These are phyloP conservation scores for Masticophis lateralis DNA, from an alignment of 2,797 vertebrate genomes.

Conservation along the genomic window DNA sequence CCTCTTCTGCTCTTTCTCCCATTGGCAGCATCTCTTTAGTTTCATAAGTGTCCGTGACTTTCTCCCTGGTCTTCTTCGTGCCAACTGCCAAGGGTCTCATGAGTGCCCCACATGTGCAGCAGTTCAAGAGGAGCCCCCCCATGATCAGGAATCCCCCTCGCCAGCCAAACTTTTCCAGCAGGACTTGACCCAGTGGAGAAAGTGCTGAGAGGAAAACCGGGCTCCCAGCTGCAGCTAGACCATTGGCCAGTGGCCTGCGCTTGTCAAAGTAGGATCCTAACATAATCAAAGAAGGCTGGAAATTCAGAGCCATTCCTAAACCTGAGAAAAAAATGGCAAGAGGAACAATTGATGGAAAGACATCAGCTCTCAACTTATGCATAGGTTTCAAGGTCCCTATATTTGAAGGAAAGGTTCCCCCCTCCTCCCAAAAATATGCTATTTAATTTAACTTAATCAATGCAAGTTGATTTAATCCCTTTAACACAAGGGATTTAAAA, in stretches of 20 bases:
- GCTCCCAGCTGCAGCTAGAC: constrained; percentile 80
- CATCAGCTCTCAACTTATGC: neutral
- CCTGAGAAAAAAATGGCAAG: constrained; percentile 56
- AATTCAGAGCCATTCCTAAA: constrained; percentile 79
- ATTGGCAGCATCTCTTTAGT: constrained; percentile 74
- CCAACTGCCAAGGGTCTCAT: constrained; percentile 75
- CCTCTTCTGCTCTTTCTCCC: constrained; percentile 42
- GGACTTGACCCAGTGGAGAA: constrained; percentile 77
- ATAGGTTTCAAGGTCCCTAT: constrained; percentile 1
- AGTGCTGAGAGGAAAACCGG: constrained; percentile 78
- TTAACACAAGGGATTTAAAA: neutral
- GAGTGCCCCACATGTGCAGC: constrained; percentile 79
- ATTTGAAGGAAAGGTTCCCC: neutral
- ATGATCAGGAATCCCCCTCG: constrained; percentile 81
- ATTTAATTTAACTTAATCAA: neutral
- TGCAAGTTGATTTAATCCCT: neutral
- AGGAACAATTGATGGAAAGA: neutral
- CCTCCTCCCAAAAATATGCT: neutral
- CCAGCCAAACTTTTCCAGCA: constrained; percentile 78
- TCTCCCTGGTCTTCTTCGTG: constrained; percentile 54
- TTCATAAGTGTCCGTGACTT: constrained; percentile 63
- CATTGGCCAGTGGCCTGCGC: constrained; percentile 79
- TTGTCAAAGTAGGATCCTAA: constrained; percentile 79
- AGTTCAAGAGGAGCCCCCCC: constrained; percentile 79
- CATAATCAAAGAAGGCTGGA: constrained; percentile 82